Base-by-base conservation (phyloP, 2,797 vertebrate species). In the Typhlichthys subterraneus region DNA sequence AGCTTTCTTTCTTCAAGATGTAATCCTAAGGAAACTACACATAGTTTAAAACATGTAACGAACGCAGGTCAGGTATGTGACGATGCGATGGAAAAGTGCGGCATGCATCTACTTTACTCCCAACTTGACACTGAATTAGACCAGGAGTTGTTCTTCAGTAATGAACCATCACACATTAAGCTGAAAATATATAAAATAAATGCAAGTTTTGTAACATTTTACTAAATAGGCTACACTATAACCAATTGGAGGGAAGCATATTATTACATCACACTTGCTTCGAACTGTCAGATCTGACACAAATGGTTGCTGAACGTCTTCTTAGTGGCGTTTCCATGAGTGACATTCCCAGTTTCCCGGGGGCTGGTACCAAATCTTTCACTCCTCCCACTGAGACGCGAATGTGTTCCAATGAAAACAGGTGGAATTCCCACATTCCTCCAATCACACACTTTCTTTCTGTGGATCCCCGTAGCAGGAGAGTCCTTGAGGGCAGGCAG, bases 361-460 rank as follows among this genome's bases (percentile, higher is more conserved):
- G 49, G 54, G 48, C 45, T 31, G 53, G 49, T 55, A 69, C 54
- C 50, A 69, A 63, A 52, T 42, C 49, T 57, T 67, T 45, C 29
- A 75, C 75, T 84, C 81, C 88, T 79, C 87, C 87, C 79, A 79
- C 82, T 59, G 67, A 63, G 59, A 76, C 75, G 65, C 79, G 81
- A 70, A 77, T 77, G 70, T 83, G 79, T 80, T 87, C 91, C 91
- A 93, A 91, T 91, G 80, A 86, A 85, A 90, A 76, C 90, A 91
- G 90, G 91, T 89, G 91, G 88, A 88, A 86, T 86, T 73, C 82
- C 85, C 78, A 77, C 50, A 57, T 84, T 87, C 84, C 70, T 75
- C 91, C 91, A 88, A 91, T 92, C 86, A 81, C 80, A 63, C 72
- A 60, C 76, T 62, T 63, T 59, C 66, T 76, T 56, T n/a, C 0